Base-by-base conservation (phyloP, 2,113 vertebrate genomes). In the Saiga tatarica region DNA sequence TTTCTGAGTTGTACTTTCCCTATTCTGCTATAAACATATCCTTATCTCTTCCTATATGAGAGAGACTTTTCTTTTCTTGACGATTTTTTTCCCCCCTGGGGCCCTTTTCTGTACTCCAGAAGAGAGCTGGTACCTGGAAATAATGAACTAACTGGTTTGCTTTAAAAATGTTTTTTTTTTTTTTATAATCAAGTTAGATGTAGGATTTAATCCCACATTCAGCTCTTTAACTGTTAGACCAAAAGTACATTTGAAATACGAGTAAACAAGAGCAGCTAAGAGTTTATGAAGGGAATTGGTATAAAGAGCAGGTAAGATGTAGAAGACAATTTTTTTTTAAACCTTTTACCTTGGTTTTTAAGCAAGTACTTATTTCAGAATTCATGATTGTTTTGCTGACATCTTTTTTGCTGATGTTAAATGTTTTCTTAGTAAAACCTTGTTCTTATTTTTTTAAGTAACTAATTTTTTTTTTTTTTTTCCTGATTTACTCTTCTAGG, bases 401-500 rank as follows among this genome's bases (percentile, higher is more conserved):
- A 59, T 62, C 2, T 60, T 39, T 96, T 97, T 84, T n/a, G 21
- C 39, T 88, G 33, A 53, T 84, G 53, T 94, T 91, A 86, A 76
- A 78, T 87, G 7, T 74, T 87, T 89, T 47, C 47, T 87, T 87
- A 57, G 86, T 90, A 26, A 7, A 79, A 28, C 45, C n/a, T 57
- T 97, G 26, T 96, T 88, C 13, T 86, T 76, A 26, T 2, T 21
- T 87, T 91, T 96, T 79, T 83, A 45, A 62, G n/a, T 86, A 76
- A 67, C 23, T 57, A 1, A 97, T 45, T 94, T 60, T 55, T 59
- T 78, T 55, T n/a, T 62, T 62, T 17, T 36, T 53, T 82, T 96
- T 95, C 83, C 95, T 94, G 71, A 0, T 89, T 96, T 97, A 53
- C 59, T 95, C 47, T 95, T 93, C 53, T 94, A 99, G 99, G 99